phyloP scores from a whole-genome alignment of 2,113 vertebrate genomes.

The Tragelaphus scriptus region DNA sequence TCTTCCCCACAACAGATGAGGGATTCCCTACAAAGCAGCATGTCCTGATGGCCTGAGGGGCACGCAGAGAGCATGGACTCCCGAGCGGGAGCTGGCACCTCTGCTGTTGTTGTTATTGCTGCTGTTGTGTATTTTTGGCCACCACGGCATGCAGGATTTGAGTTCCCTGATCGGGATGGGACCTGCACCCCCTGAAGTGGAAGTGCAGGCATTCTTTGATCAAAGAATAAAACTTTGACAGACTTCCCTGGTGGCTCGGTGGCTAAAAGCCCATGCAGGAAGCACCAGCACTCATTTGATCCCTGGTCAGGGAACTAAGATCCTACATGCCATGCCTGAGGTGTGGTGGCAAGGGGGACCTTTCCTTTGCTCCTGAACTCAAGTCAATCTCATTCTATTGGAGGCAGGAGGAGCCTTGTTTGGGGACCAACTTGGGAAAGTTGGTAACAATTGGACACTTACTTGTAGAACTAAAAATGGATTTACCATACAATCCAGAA shows the following conservation, averaged over 20 bases:
- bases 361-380: not conserved
- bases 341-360: not conserved
- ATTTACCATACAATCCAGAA: not conserved
- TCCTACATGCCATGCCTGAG: not conserved
- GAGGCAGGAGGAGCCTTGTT: not conserved
- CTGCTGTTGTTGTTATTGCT: not conserved
- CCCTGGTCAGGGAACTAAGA: not conserved
- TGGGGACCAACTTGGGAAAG: not conserved
- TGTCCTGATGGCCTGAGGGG: not conserved
- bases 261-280: not conserved
- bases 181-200: not conserved
- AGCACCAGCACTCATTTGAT: not conserved
- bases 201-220: not conserved
- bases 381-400: not conserved
- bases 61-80: not conserved
- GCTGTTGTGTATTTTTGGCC: not conserved
- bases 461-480: not conserved
- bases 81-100: not conserved
- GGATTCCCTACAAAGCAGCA: not conserved
- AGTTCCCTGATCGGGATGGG: not conserved
- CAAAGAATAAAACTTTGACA: not conserved
- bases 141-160: not conserved
- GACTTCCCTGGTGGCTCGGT: not conserved
- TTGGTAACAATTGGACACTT: not conserved
- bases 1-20: not conserved